These are phyloP conservation scores for Pontoporia blainvillei DNA, from an alignment of 2,113 vertebrate genomes.

Conservation along the genomic window DNA sequence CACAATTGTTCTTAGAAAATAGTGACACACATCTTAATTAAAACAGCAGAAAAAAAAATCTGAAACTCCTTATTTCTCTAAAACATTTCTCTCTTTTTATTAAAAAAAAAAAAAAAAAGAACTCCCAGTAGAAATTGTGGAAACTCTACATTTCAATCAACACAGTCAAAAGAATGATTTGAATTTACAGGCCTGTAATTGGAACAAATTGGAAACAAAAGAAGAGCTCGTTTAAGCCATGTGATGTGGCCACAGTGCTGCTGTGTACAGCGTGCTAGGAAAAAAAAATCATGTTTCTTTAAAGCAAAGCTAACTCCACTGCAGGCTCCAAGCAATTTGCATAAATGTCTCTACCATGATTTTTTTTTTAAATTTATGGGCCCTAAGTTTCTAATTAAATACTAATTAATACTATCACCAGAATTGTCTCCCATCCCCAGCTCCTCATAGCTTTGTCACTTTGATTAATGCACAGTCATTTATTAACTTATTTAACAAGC, in stretches of 20 bases:
- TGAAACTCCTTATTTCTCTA: neutral
- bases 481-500: conserved; percentile 90
- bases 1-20: conserved; percentile 62
- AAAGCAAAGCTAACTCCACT: conserved; percentile 71
- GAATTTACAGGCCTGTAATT: conserved; percentile 50
- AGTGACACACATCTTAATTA: neutral
- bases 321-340: conserved; percentile 77
- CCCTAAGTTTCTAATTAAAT: conserved; percentile 91
- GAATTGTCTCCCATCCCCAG: conserved; percentile 80
- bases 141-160: conserved; percentile 57
- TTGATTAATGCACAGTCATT: conserved; percentile 89
- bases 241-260: conserved; percentile 61
- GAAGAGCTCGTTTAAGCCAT: conserved; percentile 40
- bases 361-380: conserved; percentile 90
- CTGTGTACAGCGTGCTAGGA: conserved; percentile 15
- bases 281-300: conserved; percentile 63
- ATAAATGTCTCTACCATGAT: conserved; percentile 80
- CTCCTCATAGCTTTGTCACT: conserved; percentile 84
- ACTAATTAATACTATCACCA: conserved; percentile 89
- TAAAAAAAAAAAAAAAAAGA: neutral
- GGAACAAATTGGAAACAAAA: conserved; percentile 67
- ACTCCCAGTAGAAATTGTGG: conserved; percentile 50
- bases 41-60: conserved; percentile 15
- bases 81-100: conserved; percentile 46
- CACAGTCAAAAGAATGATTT: conserved; percentile 54